Evolutionary conservation across 2,797 vertebrate species (phyloP), one percentile per base, ranked within the genome.

Genomic region (Masticophis lateralis): DNA sequence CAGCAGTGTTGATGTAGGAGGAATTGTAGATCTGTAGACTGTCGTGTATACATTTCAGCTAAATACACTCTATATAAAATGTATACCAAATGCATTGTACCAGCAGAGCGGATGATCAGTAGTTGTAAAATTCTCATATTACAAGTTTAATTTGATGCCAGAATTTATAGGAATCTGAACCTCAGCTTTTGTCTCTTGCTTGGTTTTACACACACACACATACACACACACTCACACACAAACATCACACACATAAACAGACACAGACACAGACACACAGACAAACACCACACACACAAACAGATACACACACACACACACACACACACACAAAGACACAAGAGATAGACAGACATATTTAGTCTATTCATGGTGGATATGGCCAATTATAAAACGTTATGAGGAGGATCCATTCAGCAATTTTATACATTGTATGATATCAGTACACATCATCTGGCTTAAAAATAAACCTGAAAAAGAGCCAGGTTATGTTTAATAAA

Each of bases 41-140:
- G 11, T 89, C 57, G 93, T 91, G 92, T 94, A 92, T 63, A 56
- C 20, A 92, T 87, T 95, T 94, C 60, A 86, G 91, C 79, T 83
- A 90, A 0, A 0, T 90, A n/a, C 28, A 91, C n/a, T 59, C 55
- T 5, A 7, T 28, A 37, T 56, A 59, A 69, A n/a, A 55, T 66
- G 27, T 51, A n/a, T 59, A 53, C 89, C 92, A 11, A 79, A 32
- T 86, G 55, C 43, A 43, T 1, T 32, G 10, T 88, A 90, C 89
- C 4, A 1, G 89, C 16, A 91, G 89, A 47, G 16, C 22, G 69
- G 61, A 87, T 86, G 18, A 25, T 94, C 27, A 32, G 55, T 86
- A 53, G 4, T 5, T 91, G 32, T n/a, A 89, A 95, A 92, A 22
- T 11, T 37, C 47, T 16, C 91, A 90, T 6, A 53, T 66, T 18